Conservation (phyloP, 2,888 invertebrate genomes). For the Catocala nupta region DNA sequence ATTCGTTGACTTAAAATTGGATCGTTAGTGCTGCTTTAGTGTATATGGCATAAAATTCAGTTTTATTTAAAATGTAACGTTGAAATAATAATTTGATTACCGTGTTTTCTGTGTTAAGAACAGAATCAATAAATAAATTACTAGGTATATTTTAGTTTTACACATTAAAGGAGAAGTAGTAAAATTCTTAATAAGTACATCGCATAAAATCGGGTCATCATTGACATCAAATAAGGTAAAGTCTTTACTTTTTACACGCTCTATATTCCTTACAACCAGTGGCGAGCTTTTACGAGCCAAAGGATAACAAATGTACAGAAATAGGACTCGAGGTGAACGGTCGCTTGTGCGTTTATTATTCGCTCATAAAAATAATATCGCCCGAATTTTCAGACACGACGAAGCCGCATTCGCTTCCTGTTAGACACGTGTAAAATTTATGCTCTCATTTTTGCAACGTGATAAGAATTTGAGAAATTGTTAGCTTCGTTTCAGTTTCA, state of each 20-base stretch:
- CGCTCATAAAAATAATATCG: constrained; percentile 72
- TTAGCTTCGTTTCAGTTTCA: no score
- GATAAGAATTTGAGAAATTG: neutral
- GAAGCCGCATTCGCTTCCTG: constrained; percentile 32
- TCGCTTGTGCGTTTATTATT: constrained; percentile 64
- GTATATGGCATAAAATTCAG: constrained; percentile 13
- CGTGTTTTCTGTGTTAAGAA: neutral
- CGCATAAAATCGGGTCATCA: constrained; percentile 32
- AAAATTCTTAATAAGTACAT: constrained; percentile 5
- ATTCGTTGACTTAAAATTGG: constrained; percentile 56
- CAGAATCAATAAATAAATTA: no score
- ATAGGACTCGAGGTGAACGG: constrained; percentile 70
- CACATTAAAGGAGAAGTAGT: neutral
- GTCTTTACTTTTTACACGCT: constrained; percentile 24
- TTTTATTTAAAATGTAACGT: no score
- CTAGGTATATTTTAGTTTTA: no score
- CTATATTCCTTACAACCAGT: constrained; percentile 44
- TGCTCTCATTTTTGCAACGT: constrained; percentile 7
- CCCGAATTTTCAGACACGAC: constrained; percentile 41
- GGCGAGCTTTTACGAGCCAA: constrained; percentile 57
- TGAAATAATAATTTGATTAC: no score
- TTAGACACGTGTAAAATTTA: constrained; percentile 33
- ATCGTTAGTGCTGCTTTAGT: constrained; percentile 26
- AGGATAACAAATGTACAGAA: constrained; percentile 58
- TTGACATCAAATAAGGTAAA: constrained; percentile 34